Conservation (phyloP, 2,888 invertebrate species). For the Heliconius ismenius region DNA sequence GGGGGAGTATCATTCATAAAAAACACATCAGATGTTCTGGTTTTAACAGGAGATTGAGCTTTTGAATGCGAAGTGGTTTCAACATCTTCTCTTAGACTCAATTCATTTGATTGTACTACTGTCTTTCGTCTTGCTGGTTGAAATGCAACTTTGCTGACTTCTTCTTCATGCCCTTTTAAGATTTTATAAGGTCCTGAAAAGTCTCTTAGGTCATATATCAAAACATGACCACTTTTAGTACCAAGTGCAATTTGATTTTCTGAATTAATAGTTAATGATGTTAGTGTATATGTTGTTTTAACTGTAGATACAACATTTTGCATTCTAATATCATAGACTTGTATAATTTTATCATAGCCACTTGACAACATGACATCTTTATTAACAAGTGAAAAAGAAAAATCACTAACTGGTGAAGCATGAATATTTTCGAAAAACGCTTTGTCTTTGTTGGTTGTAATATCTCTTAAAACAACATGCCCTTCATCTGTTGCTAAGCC, state of each 20-base stretch:
- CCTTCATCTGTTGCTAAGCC: slow-evolving; percentile 80
- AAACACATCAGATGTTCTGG: slow-evolving; percentile 69
- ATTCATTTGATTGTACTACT: slow-evolving; percentile 56
- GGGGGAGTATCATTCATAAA: slow-evolving; percentile 69
- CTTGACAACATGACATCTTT: slow-evolving; percentile 80
- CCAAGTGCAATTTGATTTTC: slow-evolving; percentile 80
- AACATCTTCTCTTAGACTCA: slow-evolving; percentile 71
- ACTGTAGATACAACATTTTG: slow-evolving; percentile 74
- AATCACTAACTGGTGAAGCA: slow-evolving; percentile 81
- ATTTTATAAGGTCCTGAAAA: slow-evolving; percentile 71
- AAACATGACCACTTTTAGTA: slow-evolving; percentile 78
- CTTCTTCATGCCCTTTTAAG: slow-evolving; percentile 76
- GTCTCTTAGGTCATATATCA: slow-evolving; percentile 81
- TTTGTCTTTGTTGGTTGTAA: slow-evolving; percentile 74
- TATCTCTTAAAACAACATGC: slow-evolving; percentile 71
- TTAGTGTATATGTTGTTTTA: slow-evolving; percentile 66
- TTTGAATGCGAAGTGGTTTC: slow-evolving; percentile 59
- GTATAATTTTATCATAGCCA: slow-evolving; percentile 81
- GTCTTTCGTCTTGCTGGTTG: slow-evolving; percentile 67
- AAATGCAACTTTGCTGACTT: slow-evolving; percentile 74
- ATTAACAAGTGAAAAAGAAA: slow-evolving; percentile 80
- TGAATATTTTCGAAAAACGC: slow-evolving; percentile 77
- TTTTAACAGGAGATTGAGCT: slow-evolving; percentile 56
- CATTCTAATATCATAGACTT: slow-evolving; percentile 80
- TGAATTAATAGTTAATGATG: slow-evolving; percentile 68